Base-by-base conservation (phyloP, 2,888 invertebrate genomes). In the Tillus elongatus region DNA sequence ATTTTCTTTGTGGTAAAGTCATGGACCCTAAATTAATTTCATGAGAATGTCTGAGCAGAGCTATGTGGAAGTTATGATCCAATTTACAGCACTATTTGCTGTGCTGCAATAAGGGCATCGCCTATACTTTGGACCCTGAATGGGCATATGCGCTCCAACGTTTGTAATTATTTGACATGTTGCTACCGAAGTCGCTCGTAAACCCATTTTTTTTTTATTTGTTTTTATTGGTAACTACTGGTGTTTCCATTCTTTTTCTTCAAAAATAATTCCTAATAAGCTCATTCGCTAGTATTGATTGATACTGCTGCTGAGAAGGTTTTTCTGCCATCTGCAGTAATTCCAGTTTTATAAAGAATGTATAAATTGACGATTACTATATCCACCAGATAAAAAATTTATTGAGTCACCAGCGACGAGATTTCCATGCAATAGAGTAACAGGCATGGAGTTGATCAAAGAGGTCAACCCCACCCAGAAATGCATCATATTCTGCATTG, bases 191-290 rank as follows among this genome's bases (percentile, higher is more conserved):
- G 15, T 9, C 8, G 14, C 4, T 12, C 31, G 9, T n/a, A 4
- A 12, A 9, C 31, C 4, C 13, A n/a, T n/a, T n/a, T n/a, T 13
- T 31, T 31, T n/a, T 31, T 13, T 10, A 31, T 3, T 8, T 13
- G 13, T 31, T 31, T 31, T 31, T 31, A 4, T n/a, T 31, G 13
- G n/a, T 14, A 6, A 14, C 14, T 10, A 3, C 14, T 31, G 31
- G 31, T 14, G 31, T n/a, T 13, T 10, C 31, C 15, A 14, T n/a
- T 6, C 31, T 14, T 31, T 31, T 13, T 30, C 30, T 36, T 8
- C 36, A 26, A 10, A n/a, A 34, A 13, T 26, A 39, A 6, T 35
- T 29, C n/a, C 27, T 31, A 12, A 39, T 35, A 13, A 33, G 30
- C 19, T 38, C 11, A 26, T 34, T 30, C 6, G 30, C 38, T 15